Conservation (phyloP, 2,888 invertebrate genomes). For the Chesias legatella region DNA sequence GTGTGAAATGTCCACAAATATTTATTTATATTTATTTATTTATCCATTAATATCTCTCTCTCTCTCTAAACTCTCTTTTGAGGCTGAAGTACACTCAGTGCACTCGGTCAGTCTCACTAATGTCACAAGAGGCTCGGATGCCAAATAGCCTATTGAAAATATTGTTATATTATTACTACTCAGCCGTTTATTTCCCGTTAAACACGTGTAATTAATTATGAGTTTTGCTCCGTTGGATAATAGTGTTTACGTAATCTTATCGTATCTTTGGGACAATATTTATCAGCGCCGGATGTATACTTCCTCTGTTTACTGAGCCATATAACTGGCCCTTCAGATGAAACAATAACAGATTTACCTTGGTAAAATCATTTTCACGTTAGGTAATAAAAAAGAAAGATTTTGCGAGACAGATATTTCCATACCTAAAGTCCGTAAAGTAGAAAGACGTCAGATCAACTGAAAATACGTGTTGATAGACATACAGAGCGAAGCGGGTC, state of each 20-base stretch:
- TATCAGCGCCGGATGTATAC: constrained; percentile 1
- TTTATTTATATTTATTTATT: too few species aligned
- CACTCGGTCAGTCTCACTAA: constrained; percentile 27
- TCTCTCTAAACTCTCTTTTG: constrained; percentile 34
- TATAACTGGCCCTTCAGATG: constrained; percentile 8
- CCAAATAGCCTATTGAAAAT: constrained; percentile 8
- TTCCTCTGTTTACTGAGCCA: constrained; percentile 5
- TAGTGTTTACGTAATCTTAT: constrained; percentile 1
- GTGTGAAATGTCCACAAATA: too few species aligned
- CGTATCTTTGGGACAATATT: constrained; percentile 3
- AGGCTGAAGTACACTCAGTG: constrained; percentile 24
- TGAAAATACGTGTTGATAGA: constrained; percentile 28
- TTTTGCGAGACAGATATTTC: constrained; percentile 27
- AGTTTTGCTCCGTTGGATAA: constrained; percentile 7
- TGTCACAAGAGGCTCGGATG: constrained; percentile 14
- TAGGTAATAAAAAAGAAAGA: too few species aligned
- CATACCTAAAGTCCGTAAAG: constrained; percentile 21
- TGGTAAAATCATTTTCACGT: too few species aligned
- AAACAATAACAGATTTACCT: constrained; percentile 14
- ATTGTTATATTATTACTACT: constrained; percentile 9
- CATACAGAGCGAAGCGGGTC: constrained; percentile 12
- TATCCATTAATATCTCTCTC: too few species aligned
- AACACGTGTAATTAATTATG: constrained; percentile 8
- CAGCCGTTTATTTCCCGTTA: constrained; percentile 1
- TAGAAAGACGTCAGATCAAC: constrained; percentile 24